Evolutionary conservation across 2,888 invertebrate genomes (phyloP).

Genomic region (Linnaemya vulpina): DNA sequence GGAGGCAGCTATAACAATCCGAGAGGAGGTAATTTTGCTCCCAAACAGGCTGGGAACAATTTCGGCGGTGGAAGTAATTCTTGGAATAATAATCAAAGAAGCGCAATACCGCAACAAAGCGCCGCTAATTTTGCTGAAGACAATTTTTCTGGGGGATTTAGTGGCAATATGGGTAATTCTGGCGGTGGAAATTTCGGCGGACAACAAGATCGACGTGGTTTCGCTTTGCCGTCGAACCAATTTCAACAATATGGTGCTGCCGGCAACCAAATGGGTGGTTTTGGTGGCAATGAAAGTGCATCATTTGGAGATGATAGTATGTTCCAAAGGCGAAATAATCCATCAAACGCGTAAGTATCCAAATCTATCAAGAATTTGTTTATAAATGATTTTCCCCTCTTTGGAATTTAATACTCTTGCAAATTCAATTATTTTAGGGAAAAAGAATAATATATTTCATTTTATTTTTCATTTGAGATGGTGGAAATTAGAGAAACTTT

Average conservation of each 20-base stretch:
- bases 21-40: constrained; percentile 52
- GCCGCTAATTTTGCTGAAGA: constrained; percentile 77
- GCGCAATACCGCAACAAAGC: constrained; percentile 59
- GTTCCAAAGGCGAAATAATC: constrained; percentile 83
- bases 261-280: constrained; percentile 80
- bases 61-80: constrained; percentile 59
- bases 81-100: constrained; percentile 66
- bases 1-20: constrained; percentile 62
- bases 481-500: too few species aligned
- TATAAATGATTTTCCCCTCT: too few species aligned
- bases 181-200: constrained; percentile 71
- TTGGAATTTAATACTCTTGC: too few species aligned
- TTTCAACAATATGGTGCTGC: constrained; percentile 68
- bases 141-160: constrained; percentile 70
- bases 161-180: constrained; percentile 72
- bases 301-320: constrained; percentile 78
- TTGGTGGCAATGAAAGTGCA: constrained; percentile 72
- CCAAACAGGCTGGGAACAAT: constrained; percentile 43
- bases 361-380: background rate
- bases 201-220: constrained; percentile 81
- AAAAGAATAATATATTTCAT: too few species aligned
- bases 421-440: too few species aligned
- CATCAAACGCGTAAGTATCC: constrained; percentile 72
- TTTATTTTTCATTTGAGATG: too few species aligned
- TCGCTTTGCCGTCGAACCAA: constrained; percentile 77